These are phyloP conservation scores for Axea sp. DNA, from an alignment of 2,888 invertebrate genomes.

Conservation along the genomic window DNA sequence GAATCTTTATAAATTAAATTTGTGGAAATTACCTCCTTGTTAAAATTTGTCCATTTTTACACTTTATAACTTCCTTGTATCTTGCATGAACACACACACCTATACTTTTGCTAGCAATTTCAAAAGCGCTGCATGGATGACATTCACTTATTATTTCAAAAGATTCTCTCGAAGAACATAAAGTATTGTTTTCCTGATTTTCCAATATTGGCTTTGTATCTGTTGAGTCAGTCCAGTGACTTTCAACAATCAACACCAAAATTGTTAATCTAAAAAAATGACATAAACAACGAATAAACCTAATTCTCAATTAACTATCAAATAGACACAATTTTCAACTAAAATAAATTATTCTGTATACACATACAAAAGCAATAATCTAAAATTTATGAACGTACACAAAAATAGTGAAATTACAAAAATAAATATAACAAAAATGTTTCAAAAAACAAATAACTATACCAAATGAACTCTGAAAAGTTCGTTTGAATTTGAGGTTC, in stretches of 20 bases:
- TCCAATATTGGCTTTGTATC: conserved; percentile 84
- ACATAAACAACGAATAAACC: not conserved
- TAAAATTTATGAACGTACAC: no score
- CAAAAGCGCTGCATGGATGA: conserved; percentile 92
- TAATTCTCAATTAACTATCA: no score
- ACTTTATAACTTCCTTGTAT: conserved; percentile 90
- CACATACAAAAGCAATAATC: no score
- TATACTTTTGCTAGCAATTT: conserved; percentile 89
- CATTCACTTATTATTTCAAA: conserved; percentile 88
- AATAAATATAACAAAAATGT: no score
- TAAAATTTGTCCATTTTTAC: conserved; percentile 89
- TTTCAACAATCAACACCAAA: conserved; percentile 90
- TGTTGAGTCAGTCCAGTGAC: conserved; percentile 84
- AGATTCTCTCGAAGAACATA: conserved; percentile 87
- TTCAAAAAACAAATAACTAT: no score
- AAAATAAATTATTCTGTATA: no score
- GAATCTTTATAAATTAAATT: no score
- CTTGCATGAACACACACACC: conserved; percentile 91
- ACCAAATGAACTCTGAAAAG: no score
- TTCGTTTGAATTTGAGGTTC: no score
- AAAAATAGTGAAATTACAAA: no score
- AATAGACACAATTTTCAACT: no score
- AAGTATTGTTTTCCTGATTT: conserved; percentile 87
- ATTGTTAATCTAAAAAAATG: conserved; percentile 86
- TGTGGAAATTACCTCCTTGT: conserved; percentile 90